Conservation (phyloP, 2,888 invertebrate species). For the Polydrusus cervinus region DNA sequence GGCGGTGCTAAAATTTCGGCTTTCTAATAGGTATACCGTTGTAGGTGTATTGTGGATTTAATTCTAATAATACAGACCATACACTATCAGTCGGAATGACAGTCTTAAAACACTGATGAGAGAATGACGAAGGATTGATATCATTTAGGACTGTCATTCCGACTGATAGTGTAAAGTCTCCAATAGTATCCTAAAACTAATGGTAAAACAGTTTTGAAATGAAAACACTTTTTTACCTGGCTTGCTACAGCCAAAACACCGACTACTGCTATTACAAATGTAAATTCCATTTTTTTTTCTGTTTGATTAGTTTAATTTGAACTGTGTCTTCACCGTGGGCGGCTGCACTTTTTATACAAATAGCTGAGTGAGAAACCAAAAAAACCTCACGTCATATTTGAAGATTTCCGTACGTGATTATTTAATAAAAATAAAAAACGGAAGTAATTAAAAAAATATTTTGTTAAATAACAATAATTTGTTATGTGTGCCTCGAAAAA, state of each 20-base stretch:
- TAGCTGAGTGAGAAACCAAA: neutral
- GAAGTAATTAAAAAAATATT: too few relatives aligned
- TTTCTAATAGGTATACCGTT: too few relatives aligned
- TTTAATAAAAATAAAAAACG: neutral
- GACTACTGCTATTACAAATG: conserved; percentile 28
- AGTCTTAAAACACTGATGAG: too few relatives aligned
- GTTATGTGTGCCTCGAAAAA: too few relatives aligned
- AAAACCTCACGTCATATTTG: neutral
- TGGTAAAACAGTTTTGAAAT: neutral
- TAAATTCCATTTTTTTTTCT: conserved; percentile 39
- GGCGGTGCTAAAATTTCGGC: too few relatives aligned
- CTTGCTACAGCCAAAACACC: conserved; percentile 3
- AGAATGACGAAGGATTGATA: too few relatives aligned
- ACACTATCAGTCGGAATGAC: too few relatives aligned
- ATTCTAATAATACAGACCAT: too few relatives aligned
- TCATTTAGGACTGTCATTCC: too few relatives aligned
- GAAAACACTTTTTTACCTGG: conserved; percentile 4
- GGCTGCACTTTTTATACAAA: conserved; percentile 2
- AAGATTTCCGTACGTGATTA: conserved; percentile 1
- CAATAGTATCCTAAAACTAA: too few relatives aligned
- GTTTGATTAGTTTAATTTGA: conserved; percentile 27
- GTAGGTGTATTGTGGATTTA: too few relatives aligned
- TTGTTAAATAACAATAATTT: neutral
- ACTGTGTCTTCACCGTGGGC: conserved; percentile 18
- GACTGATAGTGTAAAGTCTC: too few relatives aligned